A percentile compares a stretch with the other conserved stretches of the same genome.
phyloP scores from a whole-genome alignment of 2,113 vertebrate species.

The Nannobrachium achirus region DNA sequence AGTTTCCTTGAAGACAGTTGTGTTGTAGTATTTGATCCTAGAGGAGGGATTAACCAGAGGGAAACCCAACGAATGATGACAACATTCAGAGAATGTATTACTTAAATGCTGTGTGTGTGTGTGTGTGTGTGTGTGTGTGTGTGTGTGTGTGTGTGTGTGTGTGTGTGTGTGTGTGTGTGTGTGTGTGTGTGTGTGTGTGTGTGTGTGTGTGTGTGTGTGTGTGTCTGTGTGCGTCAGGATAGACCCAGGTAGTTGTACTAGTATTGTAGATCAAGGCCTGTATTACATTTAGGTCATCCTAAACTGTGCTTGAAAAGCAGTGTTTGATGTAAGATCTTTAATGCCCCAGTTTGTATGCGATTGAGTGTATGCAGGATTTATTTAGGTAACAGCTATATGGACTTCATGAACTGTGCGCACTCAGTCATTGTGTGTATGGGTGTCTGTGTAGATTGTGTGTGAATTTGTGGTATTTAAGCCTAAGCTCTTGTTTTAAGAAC shows the following conservation, averaged over 20 bases:
- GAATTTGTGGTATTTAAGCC: constrained; percentile 1
- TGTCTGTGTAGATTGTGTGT: background rate
- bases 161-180: background rate
- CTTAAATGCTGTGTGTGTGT: constrained; percentile 16
- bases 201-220: constrained; percentile 1
- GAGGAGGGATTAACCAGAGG: constrained; percentile 11
- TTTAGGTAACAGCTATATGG: background rate
- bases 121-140: background rate
- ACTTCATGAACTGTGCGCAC: background rate
- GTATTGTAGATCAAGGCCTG: background rate
- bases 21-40: constrained; percentile 24
- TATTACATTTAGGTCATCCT: constrained; percentile 39
- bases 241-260: background rate
- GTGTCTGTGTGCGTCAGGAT: constrained; percentile 16
- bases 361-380: background rate
- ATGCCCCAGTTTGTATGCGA: background rate
- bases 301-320: constrained; percentile 34
- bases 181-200: background rate
- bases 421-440: background rate
- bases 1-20: constrained; percentile 24
- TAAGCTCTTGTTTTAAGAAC: constrained; percentile 26
- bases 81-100: constrained; percentile 10
- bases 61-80: constrained; percentile 26
- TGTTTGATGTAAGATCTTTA: constrained; percentile 10
- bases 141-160: constrained; percentile 3